Evolutionary conservation across 2,888 invertebrate species (phyloP).

Genomic region (Chalcosyrphus nemorum): DNA sequence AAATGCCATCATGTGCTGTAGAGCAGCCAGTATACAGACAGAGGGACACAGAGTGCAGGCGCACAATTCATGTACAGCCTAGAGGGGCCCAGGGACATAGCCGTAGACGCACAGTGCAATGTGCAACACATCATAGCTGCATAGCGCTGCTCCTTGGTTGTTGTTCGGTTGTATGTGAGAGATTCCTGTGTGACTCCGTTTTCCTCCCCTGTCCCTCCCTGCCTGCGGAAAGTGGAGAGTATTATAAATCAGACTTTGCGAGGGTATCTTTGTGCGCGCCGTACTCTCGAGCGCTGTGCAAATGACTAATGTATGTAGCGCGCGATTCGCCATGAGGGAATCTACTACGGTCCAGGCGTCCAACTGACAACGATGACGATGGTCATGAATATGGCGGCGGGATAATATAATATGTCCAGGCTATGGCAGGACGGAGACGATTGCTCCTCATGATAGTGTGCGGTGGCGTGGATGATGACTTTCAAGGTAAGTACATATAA

Average conservation of each 20-base stretch:
- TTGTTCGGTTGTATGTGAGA: constrained; percentile 34
- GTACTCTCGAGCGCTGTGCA: constrained; percentile 66
- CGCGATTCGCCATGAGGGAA: constrained; percentile 70
- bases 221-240: constrained; percentile 58
- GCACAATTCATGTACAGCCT: constrained; percentile 41
- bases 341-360: constrained; percentile 63
- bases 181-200: constrained; percentile 48
- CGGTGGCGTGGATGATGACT: constrained; percentile 72
- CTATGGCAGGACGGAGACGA: constrained; percentile 68
- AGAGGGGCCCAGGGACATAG: constrained; percentile 53
- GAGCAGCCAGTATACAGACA: constrained; percentile 12
- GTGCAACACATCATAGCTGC: constrained; percentile 61
- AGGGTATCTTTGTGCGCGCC: constrained; percentile 64
- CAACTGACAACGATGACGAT: constrained; percentile 73
- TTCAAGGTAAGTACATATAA: constrained; percentile 72
- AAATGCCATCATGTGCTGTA: constrained; percentile 70
- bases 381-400: constrained; percentile 73
- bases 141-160: constrained; percentile 40
- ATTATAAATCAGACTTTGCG: constrained; percentile 73
- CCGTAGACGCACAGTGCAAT: constrained; percentile 46
- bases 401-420: constrained; percentile 72
- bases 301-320: constrained; percentile 73
- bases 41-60: constrained; percentile 29
- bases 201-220: background rate
- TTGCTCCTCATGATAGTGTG: constrained; percentile 71